Base-by-base conservation (phyloP, 2,888 invertebrate genomes). In the Micoletzkya japonica region DNA sequence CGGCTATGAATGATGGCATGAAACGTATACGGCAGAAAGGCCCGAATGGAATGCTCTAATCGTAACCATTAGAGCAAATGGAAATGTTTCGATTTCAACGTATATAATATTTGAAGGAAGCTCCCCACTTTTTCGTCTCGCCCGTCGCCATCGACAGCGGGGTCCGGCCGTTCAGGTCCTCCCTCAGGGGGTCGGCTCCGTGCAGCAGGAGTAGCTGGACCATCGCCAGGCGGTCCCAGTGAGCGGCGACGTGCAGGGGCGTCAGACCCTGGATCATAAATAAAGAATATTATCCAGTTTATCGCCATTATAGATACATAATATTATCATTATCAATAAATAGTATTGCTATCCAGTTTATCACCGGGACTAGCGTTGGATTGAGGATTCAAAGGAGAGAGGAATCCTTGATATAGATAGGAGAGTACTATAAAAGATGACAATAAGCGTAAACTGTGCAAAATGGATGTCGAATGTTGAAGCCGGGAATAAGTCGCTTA, bases 191-290 rank as follows among this genome's bases (percentile, higher is more conserved):
- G 59, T 78, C 66, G 20, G 76, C 76, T 26, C 78, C 78, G 32
- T 77, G 77, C 30, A 58, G 44, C 20, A 76, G 32, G 24, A 78
- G 70, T 50, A 74, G 49, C 60, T 79, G 78, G 57, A 75, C 77
- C 76, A 78, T 77, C 7, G 74, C 73, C 54, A 78, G 71, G 52
- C 76, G 74, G 67, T 74, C 76, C 78, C 78, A 78, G 37, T 70
- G 70, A 2, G 77, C 74, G 2, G 78, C 78, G 7, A 78, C 74
- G 58, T 78, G 78, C 56, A 78, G 68, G 0, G 78, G 73, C 3
- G 78, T 73, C 52, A 78, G 64, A 44, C 71, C 70, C 50, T 74
- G 52, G 20, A n/a, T 17, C 17, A 44, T 10, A 24, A 32, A 26
- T 30, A 6, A n/a, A n/a, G n/a, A n/a, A n/a, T n/a, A n/a, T n/a